Conservation (phyloP, 2,113 vertebrate genomes). For the Vimba vimba region DNA sequence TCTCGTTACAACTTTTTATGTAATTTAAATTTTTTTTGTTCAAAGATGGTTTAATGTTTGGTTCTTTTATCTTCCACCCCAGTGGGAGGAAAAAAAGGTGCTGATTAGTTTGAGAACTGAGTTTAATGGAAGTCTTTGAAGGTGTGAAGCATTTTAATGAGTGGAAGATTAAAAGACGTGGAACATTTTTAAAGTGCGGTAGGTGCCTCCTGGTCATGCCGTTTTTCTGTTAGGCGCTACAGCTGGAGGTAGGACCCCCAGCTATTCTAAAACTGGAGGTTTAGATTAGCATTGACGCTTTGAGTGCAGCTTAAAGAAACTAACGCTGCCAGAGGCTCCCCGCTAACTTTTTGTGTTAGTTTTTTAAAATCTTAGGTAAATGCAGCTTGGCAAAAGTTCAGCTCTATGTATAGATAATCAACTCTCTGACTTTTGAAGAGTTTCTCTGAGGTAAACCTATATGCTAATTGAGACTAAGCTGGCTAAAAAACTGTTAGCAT, state of each 20-base stretch:
- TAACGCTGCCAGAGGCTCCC: conserved; percentile 10
- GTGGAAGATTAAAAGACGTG: conserved; percentile 27
- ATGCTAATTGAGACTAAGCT: not conserved
- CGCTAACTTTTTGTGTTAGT: conserved; percentile 16
- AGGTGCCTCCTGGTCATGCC: conserved; percentile 8
- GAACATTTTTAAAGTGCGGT: conserved; percentile 15
- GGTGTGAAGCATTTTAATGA: conserved; percentile 48
- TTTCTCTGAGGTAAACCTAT: not conserved
- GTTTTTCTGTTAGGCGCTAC: not conserved
- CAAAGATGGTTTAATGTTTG: conserved; percentile 10
- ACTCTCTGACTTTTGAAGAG: conserved; percentile 1
- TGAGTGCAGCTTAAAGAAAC: conserved; percentile 38
- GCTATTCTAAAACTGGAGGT: conserved; percentile 31
- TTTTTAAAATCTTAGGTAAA: conserved; percentile 33
- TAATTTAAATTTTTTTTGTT: not conserved
- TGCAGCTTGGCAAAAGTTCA: conserved; percentile 13
- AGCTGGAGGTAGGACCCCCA: conserved; percentile 38
- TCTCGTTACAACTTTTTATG: conserved; percentile 1
- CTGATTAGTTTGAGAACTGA: conserved; percentile 36
- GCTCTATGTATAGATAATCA: conserved; percentile 20
- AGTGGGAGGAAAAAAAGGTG: not conserved
- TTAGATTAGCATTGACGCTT: conserved; percentile 11
- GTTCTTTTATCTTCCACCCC: conserved; percentile 20
- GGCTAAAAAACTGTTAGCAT: not conserved
- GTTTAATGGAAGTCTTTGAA: conserved; percentile 45